Conservation (phyloP, 23 tunicate genomes). For the Trididemnum nubilum region DNA sequence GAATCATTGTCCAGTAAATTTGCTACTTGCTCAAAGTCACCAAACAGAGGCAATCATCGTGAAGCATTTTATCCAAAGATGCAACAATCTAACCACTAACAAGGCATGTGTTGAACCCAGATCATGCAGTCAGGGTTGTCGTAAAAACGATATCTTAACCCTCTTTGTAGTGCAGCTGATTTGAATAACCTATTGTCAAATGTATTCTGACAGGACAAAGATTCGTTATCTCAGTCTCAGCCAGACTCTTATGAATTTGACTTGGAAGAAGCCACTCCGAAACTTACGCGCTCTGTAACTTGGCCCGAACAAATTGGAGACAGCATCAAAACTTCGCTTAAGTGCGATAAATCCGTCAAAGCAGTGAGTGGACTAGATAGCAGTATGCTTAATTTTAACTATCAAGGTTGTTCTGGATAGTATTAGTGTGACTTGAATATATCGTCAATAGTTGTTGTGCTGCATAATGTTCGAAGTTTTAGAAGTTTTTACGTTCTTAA, state of each 20-base stretch:
- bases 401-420: not conserved
- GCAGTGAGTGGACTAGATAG: conserved; percentile 37
- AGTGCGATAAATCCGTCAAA: conserved; percentile 65
- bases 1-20: too few species aligned
- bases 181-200: too few species aligned
- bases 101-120: too few species aligned
- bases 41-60: too few species aligned
- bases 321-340: conserved; percentile 63
- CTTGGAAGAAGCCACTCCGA: conserved; percentile 22
- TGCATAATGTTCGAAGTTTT: not conserved
- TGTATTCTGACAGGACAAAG: conserved; percentile 5
- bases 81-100: too few species aligned
- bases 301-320: conserved; percentile 72
- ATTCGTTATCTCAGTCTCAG: conserved; percentile 43
- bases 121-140: too few species aligned
- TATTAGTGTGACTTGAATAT: not conserved
- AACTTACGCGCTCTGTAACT: conserved; percentile 54
- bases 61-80: too few species aligned
- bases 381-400: not conserved
- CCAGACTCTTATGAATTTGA: conserved; percentile 12
- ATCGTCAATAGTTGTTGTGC: not conserved
- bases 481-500: too few species aligned
- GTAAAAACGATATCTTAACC: too few species aligned
- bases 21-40: too few species aligned
- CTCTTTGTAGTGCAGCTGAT: too few species aligned